Conservation (phyloP, 2,113 vertebrate species). For the Vulpes ferrilata region DNA sequence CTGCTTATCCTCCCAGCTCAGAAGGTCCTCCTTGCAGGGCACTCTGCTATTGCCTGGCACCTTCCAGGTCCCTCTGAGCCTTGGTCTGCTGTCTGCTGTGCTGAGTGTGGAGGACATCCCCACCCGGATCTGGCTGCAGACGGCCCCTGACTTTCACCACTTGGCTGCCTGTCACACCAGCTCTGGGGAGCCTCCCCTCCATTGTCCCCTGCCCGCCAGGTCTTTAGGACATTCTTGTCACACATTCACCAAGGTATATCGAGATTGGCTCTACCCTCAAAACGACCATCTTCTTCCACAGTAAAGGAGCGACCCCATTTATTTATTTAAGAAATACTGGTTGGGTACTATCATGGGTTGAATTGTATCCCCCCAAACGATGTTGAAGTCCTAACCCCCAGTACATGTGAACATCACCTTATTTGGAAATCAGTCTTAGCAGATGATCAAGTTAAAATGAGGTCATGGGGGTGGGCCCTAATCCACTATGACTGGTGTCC, state of each 20-base stretch:
- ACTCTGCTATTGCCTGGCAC: neutral
- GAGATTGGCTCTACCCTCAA: neutral
- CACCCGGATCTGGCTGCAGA: neutral
- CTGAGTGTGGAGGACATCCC: neutral
- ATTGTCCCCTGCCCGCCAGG: too few relatives aligned
- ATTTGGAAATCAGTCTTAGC: constrained; percentile 39
- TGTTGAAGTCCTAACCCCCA: neutral
- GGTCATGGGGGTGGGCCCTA: neutral
- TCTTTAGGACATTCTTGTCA: neutral
- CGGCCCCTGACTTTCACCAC: neutral
- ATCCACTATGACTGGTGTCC: neutral
- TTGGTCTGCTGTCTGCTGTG: neutral
- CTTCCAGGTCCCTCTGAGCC: neutral
- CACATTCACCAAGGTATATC: neutral
- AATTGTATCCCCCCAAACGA: neutral
- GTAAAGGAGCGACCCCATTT: neutral
- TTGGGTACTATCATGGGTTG: neutral
- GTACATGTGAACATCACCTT: neutral
- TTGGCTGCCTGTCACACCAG: neutral
- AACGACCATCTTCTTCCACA: neutral
- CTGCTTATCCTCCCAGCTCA: neutral
- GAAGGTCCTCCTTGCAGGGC: neutral
- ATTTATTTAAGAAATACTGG: constrained; percentile 25
- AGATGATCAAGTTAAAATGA: constrained; percentile 35
- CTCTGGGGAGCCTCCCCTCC: neutral